Base-by-base conservation (phyloP, 2,797 vertebrate species). In the Falco berigora region DNA sequence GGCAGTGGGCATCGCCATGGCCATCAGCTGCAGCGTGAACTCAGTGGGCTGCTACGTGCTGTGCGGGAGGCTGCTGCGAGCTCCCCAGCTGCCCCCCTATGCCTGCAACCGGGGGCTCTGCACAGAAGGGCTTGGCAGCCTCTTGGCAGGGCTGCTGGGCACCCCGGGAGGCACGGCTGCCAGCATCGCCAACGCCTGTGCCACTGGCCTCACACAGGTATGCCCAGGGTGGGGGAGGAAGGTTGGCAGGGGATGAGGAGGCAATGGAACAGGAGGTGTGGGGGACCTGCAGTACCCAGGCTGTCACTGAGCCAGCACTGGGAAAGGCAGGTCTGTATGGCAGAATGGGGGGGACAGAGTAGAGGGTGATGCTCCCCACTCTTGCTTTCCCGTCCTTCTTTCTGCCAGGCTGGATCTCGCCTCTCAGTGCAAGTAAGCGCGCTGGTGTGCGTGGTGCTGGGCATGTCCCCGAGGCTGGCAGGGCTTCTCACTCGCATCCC, bases 81-180 rank as follows among this genome's bases (percentile, higher is more conserved):
- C 95, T 58, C 97, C 98, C 7, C 72, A 21, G 23, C 97, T 97
- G 9, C 98, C 98, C 13, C 64, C 96, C 7, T 93, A 98, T 0
- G 96, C 98, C 59, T 98, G 97, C 92, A 99, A 98, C 97, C 97
- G 98, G 15, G 98, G 98, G 4, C 97, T 99, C 72, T 98, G 97
- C 90, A 66, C 89, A 28, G 98, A 99, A 92, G 98, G 98, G 9
- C 74, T 99, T 72, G 98, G 98, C 77, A 98, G 97, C 92, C 86
- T 98, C 77, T 92, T 98, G 55, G 97, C 98, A 0, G 98, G 98
- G 68, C 76, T 98, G 40, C 95, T 99, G 97, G 98, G 98, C 40
- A 97, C 90, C 5, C 93, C 96, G 0, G 93, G 98, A 53, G 98
- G 98, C 71, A 97, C 97, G 0, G 98, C 98, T 12, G 97, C 98